phyloP scores from a whole-genome alignment of 2,888 invertebrate genomes.

The Erebia epiphron region DNA sequence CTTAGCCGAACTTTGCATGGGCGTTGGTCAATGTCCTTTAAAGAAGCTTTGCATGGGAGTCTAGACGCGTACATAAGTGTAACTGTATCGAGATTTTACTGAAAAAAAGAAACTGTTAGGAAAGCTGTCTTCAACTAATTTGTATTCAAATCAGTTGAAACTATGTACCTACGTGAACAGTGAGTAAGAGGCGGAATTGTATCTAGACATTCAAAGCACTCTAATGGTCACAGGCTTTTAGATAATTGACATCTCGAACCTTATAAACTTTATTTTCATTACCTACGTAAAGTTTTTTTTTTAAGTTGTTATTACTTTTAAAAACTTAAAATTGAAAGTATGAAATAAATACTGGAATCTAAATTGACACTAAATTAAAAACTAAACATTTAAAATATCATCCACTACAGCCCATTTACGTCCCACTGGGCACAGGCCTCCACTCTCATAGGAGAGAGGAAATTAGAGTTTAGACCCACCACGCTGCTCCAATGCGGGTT shows the following conservation, averaged over 20 bases:
- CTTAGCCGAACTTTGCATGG: too few species aligned
- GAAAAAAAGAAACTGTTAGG: constrained; percentile 31
- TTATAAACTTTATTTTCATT: constrained; percentile 33
- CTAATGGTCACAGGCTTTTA: constrained; percentile 43
- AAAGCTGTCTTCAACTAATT: constrained; percentile 46
- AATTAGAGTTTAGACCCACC: too few species aligned
- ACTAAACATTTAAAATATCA: too few species aligned
- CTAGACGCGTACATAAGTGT: constrained; percentile 26
- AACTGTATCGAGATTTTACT: constrained; percentile 17
- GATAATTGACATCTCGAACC: constrained; percentile 44
- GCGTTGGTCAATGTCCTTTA: too few species aligned
- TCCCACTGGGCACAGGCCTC: too few species aligned
- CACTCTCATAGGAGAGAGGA: too few species aligned
- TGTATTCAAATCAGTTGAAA: constrained; percentile 52
- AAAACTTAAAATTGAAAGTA: too few species aligned
- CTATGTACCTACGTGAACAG: constrained; percentile 37
- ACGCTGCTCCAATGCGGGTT: too few species aligned
- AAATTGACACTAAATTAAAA: too few species aligned
- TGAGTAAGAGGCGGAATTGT: constrained; percentile 40
- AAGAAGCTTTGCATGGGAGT: not conserved
- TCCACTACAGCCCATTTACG: too few species aligned
- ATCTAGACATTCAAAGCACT: constrained; percentile 46
- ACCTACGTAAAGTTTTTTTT: constrained; percentile 1
- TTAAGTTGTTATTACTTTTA: not conserved
- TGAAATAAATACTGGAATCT: too few species aligned